Evolutionary conservation across 2,113 vertebrate species (phyloP).

Genomic region (Lontra canadensis): DNA sequence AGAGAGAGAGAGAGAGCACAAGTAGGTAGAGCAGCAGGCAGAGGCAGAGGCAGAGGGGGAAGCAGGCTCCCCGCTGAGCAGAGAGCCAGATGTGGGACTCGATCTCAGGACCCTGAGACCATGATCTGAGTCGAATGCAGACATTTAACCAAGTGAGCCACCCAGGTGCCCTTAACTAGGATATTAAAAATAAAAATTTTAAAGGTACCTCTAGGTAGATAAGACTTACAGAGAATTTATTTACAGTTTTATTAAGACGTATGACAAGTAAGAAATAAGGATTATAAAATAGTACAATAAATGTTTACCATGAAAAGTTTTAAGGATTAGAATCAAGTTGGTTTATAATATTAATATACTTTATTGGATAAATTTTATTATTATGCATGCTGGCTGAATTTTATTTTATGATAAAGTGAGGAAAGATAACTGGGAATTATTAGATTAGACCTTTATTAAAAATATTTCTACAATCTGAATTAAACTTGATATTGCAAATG

Average conservation of each 20-base stretch:
- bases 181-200: conserved; percentile 26
- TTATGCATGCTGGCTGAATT: conserved; percentile 58
- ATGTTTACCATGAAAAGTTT: conserved; percentile 71
- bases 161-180: neutral
- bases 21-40: no score
- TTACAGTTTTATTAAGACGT: conserved; percentile 63
- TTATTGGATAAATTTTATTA: conserved; percentile 69
- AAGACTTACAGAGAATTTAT: neutral
- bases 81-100: no score
- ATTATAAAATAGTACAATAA: conserved; percentile 62
- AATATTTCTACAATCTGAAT: conserved; percentile 64
- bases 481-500: conserved; percentile 60
- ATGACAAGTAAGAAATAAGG: conserved; percentile 51
- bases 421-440: conserved; percentile 71
- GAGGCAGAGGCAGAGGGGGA: no score
- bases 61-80: no score
- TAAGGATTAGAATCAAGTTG: conserved; percentile 35
- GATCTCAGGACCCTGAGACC: no score
- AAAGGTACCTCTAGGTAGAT: neutral
- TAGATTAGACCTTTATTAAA: conserved; percentile 70
- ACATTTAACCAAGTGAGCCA: no score
- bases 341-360: conserved; percentile 68
- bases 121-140: no score
- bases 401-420: conserved; percentile 67
- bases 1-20: no score